Conservation (phyloP, 2,797 vertebrate species). For the Melanotaenia parkinsoni region DNA sequence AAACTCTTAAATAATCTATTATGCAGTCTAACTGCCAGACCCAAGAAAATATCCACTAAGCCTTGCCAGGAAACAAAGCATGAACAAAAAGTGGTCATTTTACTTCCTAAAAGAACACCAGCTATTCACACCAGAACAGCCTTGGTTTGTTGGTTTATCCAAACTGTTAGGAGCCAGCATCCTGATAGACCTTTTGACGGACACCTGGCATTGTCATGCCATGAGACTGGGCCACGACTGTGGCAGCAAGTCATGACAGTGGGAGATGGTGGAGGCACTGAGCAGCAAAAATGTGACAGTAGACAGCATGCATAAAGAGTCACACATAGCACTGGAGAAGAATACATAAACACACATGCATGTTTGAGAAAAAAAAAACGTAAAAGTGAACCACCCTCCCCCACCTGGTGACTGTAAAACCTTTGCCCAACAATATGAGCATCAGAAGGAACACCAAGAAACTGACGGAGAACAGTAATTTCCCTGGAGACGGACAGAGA, state of each 20-base stretch:
- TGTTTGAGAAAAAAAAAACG: background rate
- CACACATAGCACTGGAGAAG: slow-evolving; percentile 9
- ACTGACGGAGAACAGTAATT: slow-evolving; percentile 93
- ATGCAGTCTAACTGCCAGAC: slow-evolving; percentile 26
- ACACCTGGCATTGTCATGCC: slow-evolving; percentile 37
- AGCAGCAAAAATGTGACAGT: slow-evolving; percentile 33
- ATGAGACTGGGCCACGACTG: slow-evolving; percentile 3
- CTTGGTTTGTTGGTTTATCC: slow-evolving; percentile 26
- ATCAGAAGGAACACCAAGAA: slow-evolving; percentile 94
- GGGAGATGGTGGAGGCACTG: slow-evolving; percentile 33
- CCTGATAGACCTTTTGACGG: slow-evolving; percentile 46
- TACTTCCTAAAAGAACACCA: slow-evolving; percentile 3
- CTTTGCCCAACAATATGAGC: slow-evolving; percentile 92
- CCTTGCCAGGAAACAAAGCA: slow-evolving; percentile 20
- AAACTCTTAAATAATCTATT: slow-evolving; percentile 50
- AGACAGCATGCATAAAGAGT: slow-evolving; percentile 5
- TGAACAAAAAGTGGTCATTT: background rate
- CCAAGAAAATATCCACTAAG: slow-evolving; percentile 32
- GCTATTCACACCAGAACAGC: slow-evolving; percentile 19
- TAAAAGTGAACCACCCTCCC: slow-evolving; percentile 22
- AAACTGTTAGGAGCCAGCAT: background rate
- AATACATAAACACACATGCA: slow-evolving; percentile 7
- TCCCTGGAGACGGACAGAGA: slow-evolving; percentile 84
- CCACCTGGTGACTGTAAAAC: slow-evolving; percentile 93
- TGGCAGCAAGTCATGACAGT: slow-evolving; percentile 34